Evolutionary conservation across 2,113 vertebrate species (phyloP).

Genomic region (Psettodes erumei): DNA sequence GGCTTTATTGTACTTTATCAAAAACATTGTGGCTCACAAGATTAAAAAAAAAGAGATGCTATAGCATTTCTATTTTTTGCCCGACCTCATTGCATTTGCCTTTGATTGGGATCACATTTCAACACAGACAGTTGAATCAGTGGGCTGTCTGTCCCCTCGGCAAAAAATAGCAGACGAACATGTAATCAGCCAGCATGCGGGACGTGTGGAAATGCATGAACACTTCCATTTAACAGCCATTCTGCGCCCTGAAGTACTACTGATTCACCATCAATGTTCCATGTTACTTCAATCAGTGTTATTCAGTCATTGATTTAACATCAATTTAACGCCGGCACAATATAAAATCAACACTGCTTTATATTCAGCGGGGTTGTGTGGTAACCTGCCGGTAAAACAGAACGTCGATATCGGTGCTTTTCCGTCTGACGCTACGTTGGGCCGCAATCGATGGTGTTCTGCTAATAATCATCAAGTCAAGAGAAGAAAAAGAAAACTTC

Average conservation of each 20-base stretch:
- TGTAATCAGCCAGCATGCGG: slow-evolving; percentile 43
- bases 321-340: slow-evolving; percentile 50
- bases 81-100: slow-evolving; percentile 24
- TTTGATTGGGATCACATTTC: slow-evolving; percentile 55
- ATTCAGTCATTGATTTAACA: slow-evolving; percentile 48
- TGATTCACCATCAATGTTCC: slow-evolving; percentile 44
- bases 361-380: slow-evolving; percentile 8
- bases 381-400: slow-evolving; percentile 20
- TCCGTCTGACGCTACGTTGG: background rate
- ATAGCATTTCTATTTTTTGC: slow-evolving; percentile 9
- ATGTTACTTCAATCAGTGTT: slow-evolving; percentile 55
- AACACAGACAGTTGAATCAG: slow-evolving; percentile 43
- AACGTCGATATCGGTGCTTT: background rate
- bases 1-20: background rate
- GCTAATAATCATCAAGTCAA: slow-evolving; percentile 7
- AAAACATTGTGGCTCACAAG: background rate
- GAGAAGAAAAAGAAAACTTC: slow-evolving; percentile 3
- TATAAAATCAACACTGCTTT: slow-evolving; percentile 40
- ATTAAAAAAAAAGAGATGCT: slow-evolving; percentile 7
- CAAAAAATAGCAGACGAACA: slow-evolving; percentile 54
- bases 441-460: background rate
- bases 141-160: slow-evolving; percentile 24
- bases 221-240: slow-evolving; percentile 44
- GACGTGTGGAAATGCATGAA: slow-evolving; percentile 45
- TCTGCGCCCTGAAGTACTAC: slow-evolving; percentile 46